Evolutionary conservation across 2,797 vertebrate species (phyloP).

Genomic region (Podargus strigoides): DNA sequence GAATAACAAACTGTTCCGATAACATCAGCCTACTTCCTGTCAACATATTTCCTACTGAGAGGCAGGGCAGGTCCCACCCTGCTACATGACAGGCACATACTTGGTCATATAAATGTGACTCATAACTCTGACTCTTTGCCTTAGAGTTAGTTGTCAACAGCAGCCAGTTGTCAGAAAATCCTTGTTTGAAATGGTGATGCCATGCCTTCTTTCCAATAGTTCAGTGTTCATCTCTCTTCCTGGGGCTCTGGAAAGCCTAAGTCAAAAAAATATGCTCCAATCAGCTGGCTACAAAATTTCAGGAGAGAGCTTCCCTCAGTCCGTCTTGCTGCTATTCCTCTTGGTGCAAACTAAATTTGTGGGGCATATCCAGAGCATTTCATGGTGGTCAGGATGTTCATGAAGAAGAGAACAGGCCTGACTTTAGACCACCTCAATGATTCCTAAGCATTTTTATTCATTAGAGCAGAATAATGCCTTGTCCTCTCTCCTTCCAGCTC

Average conservation of each 20-base stretch:
- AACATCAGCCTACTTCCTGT: slow-evolving; percentile 37
- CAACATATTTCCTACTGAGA: neutral
- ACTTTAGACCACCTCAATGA: neutral
- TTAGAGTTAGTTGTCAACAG: neutral
- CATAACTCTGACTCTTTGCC: neutral
- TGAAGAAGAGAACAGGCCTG: neutral
- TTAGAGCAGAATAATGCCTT: neutral
- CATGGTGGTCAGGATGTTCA: neutral
- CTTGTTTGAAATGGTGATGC: neutral
- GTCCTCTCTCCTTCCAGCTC: neutral
- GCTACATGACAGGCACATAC: neutral
- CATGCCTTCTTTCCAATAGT: neutral
- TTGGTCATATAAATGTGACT: slow-evolving; percentile 13
- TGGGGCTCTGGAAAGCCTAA: neutral
- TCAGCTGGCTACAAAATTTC: neutral
- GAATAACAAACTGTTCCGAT: slow-evolving; percentile 21
- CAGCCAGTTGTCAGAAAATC: neutral
- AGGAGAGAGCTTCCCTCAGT: neutral
- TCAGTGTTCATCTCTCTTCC: neutral
- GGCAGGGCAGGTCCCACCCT: slow-evolving; percentile 9
- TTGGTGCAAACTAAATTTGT: neutral
- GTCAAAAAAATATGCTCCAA: neutral
- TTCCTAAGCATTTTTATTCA: neutral
- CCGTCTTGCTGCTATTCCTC: neutral
- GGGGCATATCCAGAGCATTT: neutral